Evolutionary conservation across 2,888 invertebrate species (phyloP), one percentile per base, ranked within the genome.

Genomic region (Linnaemya tessellans): DNA sequence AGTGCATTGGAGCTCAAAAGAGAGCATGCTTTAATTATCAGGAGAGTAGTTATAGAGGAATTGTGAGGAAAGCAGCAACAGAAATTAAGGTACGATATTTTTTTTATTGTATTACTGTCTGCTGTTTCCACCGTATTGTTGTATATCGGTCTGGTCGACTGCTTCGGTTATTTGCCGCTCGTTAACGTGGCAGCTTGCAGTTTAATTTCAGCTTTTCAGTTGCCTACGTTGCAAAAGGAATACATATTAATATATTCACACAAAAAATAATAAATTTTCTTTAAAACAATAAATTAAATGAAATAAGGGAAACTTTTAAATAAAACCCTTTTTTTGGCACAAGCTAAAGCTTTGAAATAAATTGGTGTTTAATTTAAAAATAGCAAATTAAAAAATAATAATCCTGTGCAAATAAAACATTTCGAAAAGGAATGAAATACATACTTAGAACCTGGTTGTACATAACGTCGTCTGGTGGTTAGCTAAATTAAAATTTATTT

Each of bases 191-290:
- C 84, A 86, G 87, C 84, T 87, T 81, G 84, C 87, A 88, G 88
- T 88, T 88, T 87, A 88, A 87, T 84, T 88, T 88, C 87, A 87
- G 87, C 88, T 82, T 85, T 84, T 82, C 85, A 88, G 84, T 88
- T 88, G 88, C 85, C 84, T 87, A 87, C 86, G 84, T 86, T 77
- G 84, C 86, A 84, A 87, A 87, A 86, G 83, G 84, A 83, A 54
- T 54, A n/a, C n/a, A n/a, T n/a, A 60, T 25, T 41, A 25, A 65
- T 65, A 43, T 64, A 25, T 2, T 0, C n/a, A 58, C 10, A 38
- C 15, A 38, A 25, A 49, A 38, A 49, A 22, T 11, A 25, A 46
- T 38, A 4, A 30, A 5, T 38, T 15, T 65, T 13, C 2, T 15
- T 54, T 18, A 35, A 20, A 73, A 73, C 25, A 51, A 62, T 25